phyloP scores from a whole-genome alignment of 2,797 vertebrate species.

The Epinephelus awoara region DNA sequence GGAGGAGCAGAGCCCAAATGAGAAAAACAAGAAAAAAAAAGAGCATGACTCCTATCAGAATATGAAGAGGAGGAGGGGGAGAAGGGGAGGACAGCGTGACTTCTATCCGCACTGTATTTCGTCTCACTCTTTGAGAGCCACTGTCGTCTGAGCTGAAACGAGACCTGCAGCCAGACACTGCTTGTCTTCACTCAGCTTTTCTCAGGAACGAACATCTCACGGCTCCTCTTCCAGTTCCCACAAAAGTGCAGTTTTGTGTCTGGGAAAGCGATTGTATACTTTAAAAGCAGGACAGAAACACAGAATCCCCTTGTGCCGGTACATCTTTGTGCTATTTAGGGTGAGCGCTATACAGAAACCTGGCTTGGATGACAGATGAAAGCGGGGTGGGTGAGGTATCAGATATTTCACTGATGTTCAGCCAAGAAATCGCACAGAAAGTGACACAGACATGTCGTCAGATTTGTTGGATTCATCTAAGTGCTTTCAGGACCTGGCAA shows the following conservation, averaged over 20 bases:
- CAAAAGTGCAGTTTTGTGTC: constrained; percentile 29
- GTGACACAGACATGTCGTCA: constrained; percentile 49
- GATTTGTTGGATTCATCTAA: constrained; percentile 23
- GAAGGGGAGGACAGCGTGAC: constrained; percentile 54
- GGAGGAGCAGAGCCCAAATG: constrained; percentile 9
- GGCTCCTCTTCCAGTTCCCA: neutral
- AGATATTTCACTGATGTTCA: constrained; percentile 51
- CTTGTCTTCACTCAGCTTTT: constrained; percentile 36
- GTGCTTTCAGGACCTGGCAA: constrained; percentile 19
- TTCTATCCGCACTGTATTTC: constrained; percentile 48
- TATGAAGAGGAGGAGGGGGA: constrained; percentile 16
- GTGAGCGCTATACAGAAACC: constrained; percentile 42
- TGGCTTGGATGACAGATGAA: constrained; percentile 60
- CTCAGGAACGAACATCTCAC: constrained; percentile 24
- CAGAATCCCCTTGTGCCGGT: constrained; percentile 18
- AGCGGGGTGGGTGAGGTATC: constrained; percentile 46
- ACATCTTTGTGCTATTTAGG: constrained; percentile 51
- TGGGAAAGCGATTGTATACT: constrained; percentile 45
- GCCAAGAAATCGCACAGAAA: constrained; percentile 39
- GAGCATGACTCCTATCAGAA: constrained; percentile 65
- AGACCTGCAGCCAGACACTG: constrained; percentile 33
- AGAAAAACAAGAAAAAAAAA: constrained; percentile 14
- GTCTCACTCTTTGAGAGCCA: constrained; percentile 43
- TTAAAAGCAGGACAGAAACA: constrained; percentile 39
- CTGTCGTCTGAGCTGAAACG: constrained; percentile 40